Base-by-base conservation (phyloP, 2,113 vertebrate genomes). In the Hippocampus barbouri region DNA sequence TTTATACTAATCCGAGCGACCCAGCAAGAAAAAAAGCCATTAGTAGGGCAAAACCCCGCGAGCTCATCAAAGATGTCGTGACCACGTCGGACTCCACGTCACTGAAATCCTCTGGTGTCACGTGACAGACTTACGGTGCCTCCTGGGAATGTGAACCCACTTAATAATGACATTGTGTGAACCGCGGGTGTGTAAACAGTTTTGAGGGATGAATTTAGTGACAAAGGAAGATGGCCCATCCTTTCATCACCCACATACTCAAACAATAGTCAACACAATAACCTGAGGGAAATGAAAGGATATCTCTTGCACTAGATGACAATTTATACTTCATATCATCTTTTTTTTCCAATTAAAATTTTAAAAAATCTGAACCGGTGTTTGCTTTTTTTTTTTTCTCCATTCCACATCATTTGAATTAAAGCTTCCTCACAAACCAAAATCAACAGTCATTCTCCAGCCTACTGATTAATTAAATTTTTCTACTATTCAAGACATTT, bases 1-100 rank as follows among this genome's bases (percentile, higher is more conserved):
- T 63, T 63, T 63, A 63, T 63, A 63, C 61, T 63, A 63, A 63
- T 63, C 61, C 61, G 8, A 63, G 61, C 61, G 40, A 40, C 34
- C 61, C 61, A 21, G 61, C 61, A 63, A 63, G 61, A n/a, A 25
- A 40, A 40, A 40, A 63, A 63, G 34, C 9, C 34, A 63, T 38
- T 63, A 63, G 34, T 40, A 21, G 61, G 61, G 61, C 18, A n/a
- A 63, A 63, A 40, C 34, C 18, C 20, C 40, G 61, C 61, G 38
- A 40, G 61, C 61, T 40, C 34, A 63, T 63, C 61, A 63, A 63
- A 63, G 34, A 15, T 38, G 59, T 14, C 18, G 27, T 34, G 18
- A 5, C 59, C 15, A 34, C 11, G 61, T 62, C 8, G 20, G 27
- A 30, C 60, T 34, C 30, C 16, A 62, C 16, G 4, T 63, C 40